phyloP scores from a whole-genome alignment of 2,113 vertebrate species.

The Triplophysa siluroides region DNA sequence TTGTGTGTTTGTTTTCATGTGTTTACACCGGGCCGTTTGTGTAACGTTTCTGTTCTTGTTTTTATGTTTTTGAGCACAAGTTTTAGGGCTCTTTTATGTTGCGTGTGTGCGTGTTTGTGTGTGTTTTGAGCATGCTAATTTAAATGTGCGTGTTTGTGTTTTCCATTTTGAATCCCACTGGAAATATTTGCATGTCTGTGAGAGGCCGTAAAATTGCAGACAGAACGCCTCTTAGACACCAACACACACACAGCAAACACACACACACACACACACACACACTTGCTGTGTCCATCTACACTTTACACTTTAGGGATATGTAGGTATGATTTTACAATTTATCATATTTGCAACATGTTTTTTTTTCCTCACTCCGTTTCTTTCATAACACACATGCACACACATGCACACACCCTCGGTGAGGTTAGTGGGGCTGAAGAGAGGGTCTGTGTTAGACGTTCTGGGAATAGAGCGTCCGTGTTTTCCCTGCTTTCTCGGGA shows the following conservation, averaged over 20 bases:
- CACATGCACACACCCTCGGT: constrained; percentile 4
- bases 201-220: constrained; percentile 55
- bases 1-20: constrained; percentile 22
- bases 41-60: constrained; percentile 18
- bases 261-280: constrained; percentile 29
- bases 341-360: constrained; percentile 3
- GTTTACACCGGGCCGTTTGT: constrained; percentile 5
- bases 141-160: constrained; percentile 54
- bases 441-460: constrained; percentile 48
- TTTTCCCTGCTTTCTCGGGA: constrained; percentile 43
- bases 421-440: constrained; percentile 47
- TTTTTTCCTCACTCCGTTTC: neutral
- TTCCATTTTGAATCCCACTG: constrained; percentile 55
- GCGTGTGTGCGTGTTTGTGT: constrained; percentile 39
- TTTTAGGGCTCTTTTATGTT: constrained; percentile 33
- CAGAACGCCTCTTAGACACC: constrained; percentile 51
- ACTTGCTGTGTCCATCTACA: constrained; percentile 6
- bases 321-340: constrained; percentile 10
- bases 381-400: constrained; percentile 15
- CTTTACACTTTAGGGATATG: neutral
- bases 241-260: constrained; percentile 7
- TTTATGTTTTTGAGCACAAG: constrained; percentile 32
- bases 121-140: constrained; percentile 45
- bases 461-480: constrained; percentile 49
- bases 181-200: constrained; percentile 61